Evolutionary conservation across 2,113 vertebrate species (phyloP), one percentile per base, ranked within the genome.

Genomic region (Bostrychus sinensis): DNA sequence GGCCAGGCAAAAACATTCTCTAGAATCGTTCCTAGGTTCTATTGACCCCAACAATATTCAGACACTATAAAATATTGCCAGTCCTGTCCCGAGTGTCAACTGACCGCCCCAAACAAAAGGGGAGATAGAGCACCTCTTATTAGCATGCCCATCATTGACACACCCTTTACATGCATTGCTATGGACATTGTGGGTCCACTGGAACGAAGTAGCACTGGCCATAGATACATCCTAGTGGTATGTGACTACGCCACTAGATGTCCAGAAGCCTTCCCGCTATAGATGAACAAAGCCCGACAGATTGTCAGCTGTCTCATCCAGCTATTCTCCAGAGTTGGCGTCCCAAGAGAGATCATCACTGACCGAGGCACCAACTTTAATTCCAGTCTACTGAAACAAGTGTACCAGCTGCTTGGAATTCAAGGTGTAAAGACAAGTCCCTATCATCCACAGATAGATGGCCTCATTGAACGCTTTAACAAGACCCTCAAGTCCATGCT

Each of bases 181-280:
- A 37, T 57, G 36, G 36, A 57, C 22, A 41, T n/a, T 57, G 3
- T 41, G 10, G 55, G 36, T 7, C 55, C 56, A 30, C 10, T 20
- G 7, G 39, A 43, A 13, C 17, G n/a, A 3, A 43, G 25, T 4
- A 30, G 10, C 11, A 16, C 25, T 7, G 54, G 54, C 9, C 30
- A 38, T 6, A 39, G 3, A 10, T 41, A 25, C 20, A 41, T 37
- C 7, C 41, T 42, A 17, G 16, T 39, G 38, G 41, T 42, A 17
- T 42, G 11, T 12, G 41, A 42, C 16, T 26, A 8, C n/a, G 14
- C 16, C 9, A 37, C 19, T 1, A 57, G 37, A 16, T 42, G n/a
- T 17, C 41, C 41, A 2, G 41, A 57, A 39, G 37, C 22, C 12
- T 26, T 57, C 16, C 36, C 14, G 12, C 14, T 57, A 7, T 39